Evolutionary conservation across 2,113 vertebrate genomes (phyloP).

Genomic region (Sinocyclocheilus grahami): DNA sequence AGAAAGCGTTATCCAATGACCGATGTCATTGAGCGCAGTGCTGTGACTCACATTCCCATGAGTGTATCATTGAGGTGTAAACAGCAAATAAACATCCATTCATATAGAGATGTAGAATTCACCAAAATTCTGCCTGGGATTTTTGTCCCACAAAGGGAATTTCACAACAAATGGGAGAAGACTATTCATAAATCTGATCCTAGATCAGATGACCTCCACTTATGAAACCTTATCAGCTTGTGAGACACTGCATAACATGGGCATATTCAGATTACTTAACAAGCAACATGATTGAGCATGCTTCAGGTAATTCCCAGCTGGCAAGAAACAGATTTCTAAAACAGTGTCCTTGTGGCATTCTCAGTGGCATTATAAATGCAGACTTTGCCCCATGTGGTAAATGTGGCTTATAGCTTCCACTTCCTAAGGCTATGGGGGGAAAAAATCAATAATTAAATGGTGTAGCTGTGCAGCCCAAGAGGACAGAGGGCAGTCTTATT

Average conservation of each 20-base stretch:
- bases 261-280: neutral
- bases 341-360: slow-evolving; percentile 10
- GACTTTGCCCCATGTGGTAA: slow-evolving; percentile 35
- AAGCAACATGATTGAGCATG: neutral
- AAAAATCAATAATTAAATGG: slow-evolving; percentile 56
- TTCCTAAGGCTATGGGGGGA: slow-evolving; percentile 41
- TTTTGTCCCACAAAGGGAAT: neutral
- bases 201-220: neutral
- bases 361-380: slow-evolving; percentile 40
- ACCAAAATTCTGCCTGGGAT: neutral
- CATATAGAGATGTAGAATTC: neutral
- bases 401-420: slow-evolving; percentile 28
- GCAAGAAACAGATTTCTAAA: slow-evolving; percentile 11
- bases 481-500: slow-evolving; percentile 39
- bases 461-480: slow-evolving; percentile 22
- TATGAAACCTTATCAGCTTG: neutral
- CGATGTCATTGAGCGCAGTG: neutral
- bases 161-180: neutral
- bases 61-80: neutral
- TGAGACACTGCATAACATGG: neutral
- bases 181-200: neutral
- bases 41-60: slow-evolving; percentile 6
- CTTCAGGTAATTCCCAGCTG: slow-evolving; percentile 17
- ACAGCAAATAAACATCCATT: neutral
- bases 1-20: neutral